Evolutionary conservation across 2,113 vertebrate genomes (phyloP), one percentile per base, ranked within the genome.

Genomic region (Pseudolaguvia tuberculata): DNA sequence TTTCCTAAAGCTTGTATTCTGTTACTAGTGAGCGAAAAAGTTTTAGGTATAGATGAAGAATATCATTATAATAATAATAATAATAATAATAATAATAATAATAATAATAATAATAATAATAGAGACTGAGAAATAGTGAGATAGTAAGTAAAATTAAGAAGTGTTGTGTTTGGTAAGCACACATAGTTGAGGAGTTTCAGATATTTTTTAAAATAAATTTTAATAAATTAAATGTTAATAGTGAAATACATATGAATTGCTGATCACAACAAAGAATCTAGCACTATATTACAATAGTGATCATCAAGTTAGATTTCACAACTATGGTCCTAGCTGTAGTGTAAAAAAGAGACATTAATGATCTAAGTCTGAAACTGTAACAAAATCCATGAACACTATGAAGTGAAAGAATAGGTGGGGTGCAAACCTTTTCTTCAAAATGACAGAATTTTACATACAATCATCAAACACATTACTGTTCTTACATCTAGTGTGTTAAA

Each of bases 61-160:
- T 18, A 53, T 20, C 20, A 48, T 18, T 61, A n/a, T n/a, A n/a
- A n/a, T n/a, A n/a, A n/a, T n/a, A n/a, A n/a, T n/a, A n/a, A n/a
- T n/a, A n/a, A n/a, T n/a, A n/a, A n/a, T n/a, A n/a, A n/a, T n/a
- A n/a, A n/a, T n/a, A n/a, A n/a, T n/a, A n/a, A n/a, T n/a, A n/a
- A n/a, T n/a, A n/a, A n/a, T n/a, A n/a, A n/a, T n/a, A n/a, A n/a
- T n/a, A n/a, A n/a, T n/a, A n/a, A n/a, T n/a, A 76, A 76, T 70
- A 5, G 70, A n/a, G 66, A 27, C 59, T 23, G 11, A 62, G 57
- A 31, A 27, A 1, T 20, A 17, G 17, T 35, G 42, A 71, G 48
- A 70, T 76, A 61, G 56, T 52, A 62, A 70, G 56, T 70, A 70
- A 70, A 70, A 76, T 70, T 18, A 62, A 31, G 27, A 42, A 25